Evolutionary conservation across 2,888 invertebrate species (phyloP).

Genomic region (Alsophila aescularia): DNA sequence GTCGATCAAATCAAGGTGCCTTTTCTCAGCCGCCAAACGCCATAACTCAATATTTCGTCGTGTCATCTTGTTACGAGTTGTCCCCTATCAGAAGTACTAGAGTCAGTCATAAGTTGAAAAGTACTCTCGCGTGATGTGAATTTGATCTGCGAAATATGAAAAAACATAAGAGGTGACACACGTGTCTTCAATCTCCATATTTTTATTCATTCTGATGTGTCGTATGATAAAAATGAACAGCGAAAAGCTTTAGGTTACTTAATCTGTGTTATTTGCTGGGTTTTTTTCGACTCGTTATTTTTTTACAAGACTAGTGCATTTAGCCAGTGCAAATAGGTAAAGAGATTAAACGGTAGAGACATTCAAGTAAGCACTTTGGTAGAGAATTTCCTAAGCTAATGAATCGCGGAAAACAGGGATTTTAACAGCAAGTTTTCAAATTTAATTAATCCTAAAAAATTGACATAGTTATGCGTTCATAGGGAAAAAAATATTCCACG

Average conservation of each 20-base stretch:
- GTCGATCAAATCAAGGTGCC: background rate
- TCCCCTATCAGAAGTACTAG: background rate
- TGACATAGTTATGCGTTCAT: too few relatives aligned
- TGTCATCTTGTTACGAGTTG: background rate
- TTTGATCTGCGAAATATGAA: constrained; percentile 6
- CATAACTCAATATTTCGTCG: background rate
- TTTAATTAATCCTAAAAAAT: too few relatives aligned
- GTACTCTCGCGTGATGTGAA: background rate
- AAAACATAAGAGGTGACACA: constrained; percentile 2
- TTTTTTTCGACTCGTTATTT: constrained; percentile 1
- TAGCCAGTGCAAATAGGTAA: too few relatives aligned
- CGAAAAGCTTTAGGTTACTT: constrained; percentile 2
- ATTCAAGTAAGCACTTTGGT: too few relatives aligned
- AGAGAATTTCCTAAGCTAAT: too few relatives aligned
- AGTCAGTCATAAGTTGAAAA: background rate
- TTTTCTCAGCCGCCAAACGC: background rate
- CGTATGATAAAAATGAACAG: constrained; percentile 10
- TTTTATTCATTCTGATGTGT: constrained; percentile 7
- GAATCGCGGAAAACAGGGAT: too few relatives aligned
- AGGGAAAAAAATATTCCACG: too few relatives aligned
- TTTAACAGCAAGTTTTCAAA: too few relatives aligned
- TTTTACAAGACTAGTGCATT: background rate
- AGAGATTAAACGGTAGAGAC: too few relatives aligned
- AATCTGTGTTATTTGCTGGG: constrained; percentile 3
- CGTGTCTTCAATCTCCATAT: constrained; percentile 5